A percentile compares a stretch with the other conserved stretches of the same genome.
These are phyloP conservation scores for Forbesichthys papilliferus DNA, from an alignment of 2,113 vertebrate species.

Conservation along the genomic window DNA sequence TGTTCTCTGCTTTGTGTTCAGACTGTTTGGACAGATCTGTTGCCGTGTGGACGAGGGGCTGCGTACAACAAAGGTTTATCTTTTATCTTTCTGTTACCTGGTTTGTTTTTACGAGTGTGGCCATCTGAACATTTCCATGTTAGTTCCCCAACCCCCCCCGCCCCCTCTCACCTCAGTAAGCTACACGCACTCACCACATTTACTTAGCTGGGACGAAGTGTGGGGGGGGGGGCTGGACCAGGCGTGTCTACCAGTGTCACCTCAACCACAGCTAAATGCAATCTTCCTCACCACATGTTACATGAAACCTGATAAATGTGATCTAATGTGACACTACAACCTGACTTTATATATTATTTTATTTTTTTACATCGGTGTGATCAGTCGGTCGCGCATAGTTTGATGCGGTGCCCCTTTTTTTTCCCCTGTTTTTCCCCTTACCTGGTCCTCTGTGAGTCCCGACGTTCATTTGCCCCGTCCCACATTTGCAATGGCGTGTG, in stretches of 20 bases:
- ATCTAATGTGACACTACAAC: neutral
- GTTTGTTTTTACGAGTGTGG: neutral
- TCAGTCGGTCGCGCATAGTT: too few relatives aligned
- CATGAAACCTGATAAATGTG: constrained; percentile 10
- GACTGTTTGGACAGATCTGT: constrained; percentile 54
- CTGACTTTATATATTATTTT: constrained; percentile 9
- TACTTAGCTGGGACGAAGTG: constrained; percentile 1
- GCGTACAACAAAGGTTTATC: constrained; percentile 24
- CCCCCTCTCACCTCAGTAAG: neutral
- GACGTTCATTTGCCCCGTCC: too few relatives aligned
- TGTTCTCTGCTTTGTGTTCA: constrained; percentile 28
- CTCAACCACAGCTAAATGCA: neutral
- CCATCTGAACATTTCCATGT: constrained; percentile 15
- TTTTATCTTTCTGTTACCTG: constrained; percentile 34
- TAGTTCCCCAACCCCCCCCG: neutral
- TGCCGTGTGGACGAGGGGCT: constrained; percentile 39
- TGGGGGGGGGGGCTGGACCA: neutral
- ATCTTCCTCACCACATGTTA: constrained; percentile 11
- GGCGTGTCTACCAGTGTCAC: neutral
- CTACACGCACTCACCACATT: neutral
- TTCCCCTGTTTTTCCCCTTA: too few relatives aligned
- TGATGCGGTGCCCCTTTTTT: too few relatives aligned
- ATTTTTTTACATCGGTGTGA: too few relatives aligned
- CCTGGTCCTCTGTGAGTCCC: too few relatives aligned
- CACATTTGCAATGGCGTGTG: too few relatives aligned